Percentiles rank a stretch among this genome's conserved stretches.
Evolutionary conservation across 2,888 invertebrate genomes (phyloP).

Genomic region (Acanthosepion esculentum): DNA sequence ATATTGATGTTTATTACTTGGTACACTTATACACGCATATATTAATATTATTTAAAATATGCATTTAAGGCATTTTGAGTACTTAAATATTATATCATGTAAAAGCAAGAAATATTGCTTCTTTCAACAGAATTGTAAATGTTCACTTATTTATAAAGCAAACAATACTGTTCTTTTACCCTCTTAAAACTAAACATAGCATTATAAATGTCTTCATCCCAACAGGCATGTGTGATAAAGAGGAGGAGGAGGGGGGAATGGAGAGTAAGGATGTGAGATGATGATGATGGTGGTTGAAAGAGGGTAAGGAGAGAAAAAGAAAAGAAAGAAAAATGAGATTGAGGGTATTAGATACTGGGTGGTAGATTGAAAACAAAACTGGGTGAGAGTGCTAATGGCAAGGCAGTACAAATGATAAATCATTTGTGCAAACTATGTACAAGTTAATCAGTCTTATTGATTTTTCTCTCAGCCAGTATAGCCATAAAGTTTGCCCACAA

Average conservation of each 20-base stretch:
- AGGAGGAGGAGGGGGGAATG: not conserved
- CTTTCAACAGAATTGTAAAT: not conserved
- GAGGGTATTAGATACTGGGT: not conserved
- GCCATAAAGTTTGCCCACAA: not conserved
- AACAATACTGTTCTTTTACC: not conserved
- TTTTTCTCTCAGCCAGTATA: not conserved
- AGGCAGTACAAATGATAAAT: not conserved
- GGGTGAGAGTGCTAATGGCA: not conserved
- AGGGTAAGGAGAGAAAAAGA: not conserved
- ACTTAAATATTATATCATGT: not conserved
- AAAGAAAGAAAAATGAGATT: not conserved
- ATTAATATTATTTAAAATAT: no score
- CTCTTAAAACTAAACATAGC: not conserved
- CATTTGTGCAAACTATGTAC: slow-evolving; percentile 20
- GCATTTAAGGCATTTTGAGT: no score
- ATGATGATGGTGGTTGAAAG: not conserved
- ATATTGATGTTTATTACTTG: no score
- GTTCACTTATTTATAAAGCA: not conserved
- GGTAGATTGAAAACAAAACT: not conserved
- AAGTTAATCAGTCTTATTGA: not conserved
- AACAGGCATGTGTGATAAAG: not conserved
- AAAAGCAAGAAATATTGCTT: not conserved
- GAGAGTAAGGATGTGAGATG: not conserved
- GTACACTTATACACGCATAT: no score
- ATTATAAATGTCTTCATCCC: not conserved